Conservation (phyloP, 2,888 invertebrate species). For the Heliconius sara region DNA sequence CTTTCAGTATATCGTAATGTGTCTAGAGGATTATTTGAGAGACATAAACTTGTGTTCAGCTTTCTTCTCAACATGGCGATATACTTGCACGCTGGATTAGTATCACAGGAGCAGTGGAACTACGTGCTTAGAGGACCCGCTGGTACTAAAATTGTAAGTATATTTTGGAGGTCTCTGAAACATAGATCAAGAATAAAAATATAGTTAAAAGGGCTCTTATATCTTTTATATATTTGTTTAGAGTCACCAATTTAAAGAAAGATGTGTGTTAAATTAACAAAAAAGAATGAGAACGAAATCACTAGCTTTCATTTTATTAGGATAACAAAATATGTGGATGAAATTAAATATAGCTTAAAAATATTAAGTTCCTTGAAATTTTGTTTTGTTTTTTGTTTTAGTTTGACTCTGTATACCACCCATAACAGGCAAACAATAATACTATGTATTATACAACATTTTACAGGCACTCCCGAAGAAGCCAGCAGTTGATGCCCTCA, state of each 20-base stretch:
- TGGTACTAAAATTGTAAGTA: constrained; percentile 78
- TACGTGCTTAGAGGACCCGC: constrained; percentile 91
- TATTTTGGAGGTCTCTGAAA: background rate
- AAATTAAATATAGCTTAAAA: too few relatives aligned
- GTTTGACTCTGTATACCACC: background rate
- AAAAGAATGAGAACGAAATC: too few relatives aligned
- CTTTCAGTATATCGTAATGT: constrained; percentile 93
- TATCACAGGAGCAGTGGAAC: constrained; percentile 88
- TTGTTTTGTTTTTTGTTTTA: too few relatives aligned
- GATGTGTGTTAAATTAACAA: too few relatives aligned
- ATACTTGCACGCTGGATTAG: constrained; percentile 85
- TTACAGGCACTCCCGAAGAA: constrained; percentile 78
- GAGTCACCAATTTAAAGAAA: too few relatives aligned
- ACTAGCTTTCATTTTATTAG: too few relatives aligned
- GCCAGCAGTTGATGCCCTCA: constrained; percentile 85
- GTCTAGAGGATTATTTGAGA: constrained; percentile 94
- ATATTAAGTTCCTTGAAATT: too few relatives aligned
- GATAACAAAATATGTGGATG: too few relatives aligned
- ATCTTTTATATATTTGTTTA: too few relatives aligned
- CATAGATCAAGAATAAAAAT: too few relatives aligned
- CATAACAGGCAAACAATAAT: background rate
- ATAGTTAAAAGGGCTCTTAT: too few relatives aligned
- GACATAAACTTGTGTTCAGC: constrained; percentile 94
- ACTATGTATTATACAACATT: background rate
- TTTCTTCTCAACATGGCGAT: constrained; percentile 92